These are phyloP conservation scores for Scaptomyza polygonia DNA, from an alignment of 2,888 invertebrate species.

Conservation along the genomic window DNA sequence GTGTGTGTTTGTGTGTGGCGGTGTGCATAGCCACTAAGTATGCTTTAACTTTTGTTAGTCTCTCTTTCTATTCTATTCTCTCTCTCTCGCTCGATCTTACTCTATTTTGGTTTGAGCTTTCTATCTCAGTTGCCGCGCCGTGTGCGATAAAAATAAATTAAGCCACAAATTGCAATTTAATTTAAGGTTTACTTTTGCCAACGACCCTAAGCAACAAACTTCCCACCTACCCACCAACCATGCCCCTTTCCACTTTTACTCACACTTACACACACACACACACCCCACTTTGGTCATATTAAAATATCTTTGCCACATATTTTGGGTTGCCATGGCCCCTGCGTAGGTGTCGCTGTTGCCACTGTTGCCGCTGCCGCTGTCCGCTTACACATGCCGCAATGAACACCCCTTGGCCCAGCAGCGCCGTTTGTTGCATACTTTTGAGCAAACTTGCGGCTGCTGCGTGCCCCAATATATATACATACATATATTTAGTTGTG, in stretches of 20 bases:
- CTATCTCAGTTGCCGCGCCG: slow-evolving; percentile 41
- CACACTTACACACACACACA: not conserved
- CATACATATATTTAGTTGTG: slow-evolving; percentile 20
- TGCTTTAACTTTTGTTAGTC: slow-evolving; percentile 52
- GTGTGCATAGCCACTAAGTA: slow-evolving; percentile 63
- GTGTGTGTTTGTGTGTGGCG: slow-evolving; percentile 8
- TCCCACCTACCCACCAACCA: not conserved
- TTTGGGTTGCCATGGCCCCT: slow-evolving; percentile 50
- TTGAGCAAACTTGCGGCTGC: slow-evolving; percentile 43
- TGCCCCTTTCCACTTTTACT: not conserved
- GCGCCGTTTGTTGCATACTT: slow-evolving; percentile 42
- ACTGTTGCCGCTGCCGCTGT: not conserved
- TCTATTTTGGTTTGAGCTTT: slow-evolving; percentile 4
- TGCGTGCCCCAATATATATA: slow-evolving; percentile 13
- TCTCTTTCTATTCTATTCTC: not conserved
- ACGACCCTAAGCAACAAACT: slow-evolving; percentile 25
- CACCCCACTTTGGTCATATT: slow-evolving; percentile 59
- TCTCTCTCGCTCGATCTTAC: not conserved
- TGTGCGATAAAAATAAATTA: slow-evolving; percentile 75
- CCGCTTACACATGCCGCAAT: not conserved
- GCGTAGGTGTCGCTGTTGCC: slow-evolving; percentile 45
- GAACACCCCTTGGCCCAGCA: not conserved
- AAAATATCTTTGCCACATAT: slow-evolving; percentile 77
- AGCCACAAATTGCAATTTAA: slow-evolving; percentile 78
- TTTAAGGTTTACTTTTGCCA: slow-evolving; percentile 71